These are phyloP conservation scores for Bicyclus anynana DNA, from an alignment of 1,140 invertebrate genomes.

Conservation along the genomic window DNA sequence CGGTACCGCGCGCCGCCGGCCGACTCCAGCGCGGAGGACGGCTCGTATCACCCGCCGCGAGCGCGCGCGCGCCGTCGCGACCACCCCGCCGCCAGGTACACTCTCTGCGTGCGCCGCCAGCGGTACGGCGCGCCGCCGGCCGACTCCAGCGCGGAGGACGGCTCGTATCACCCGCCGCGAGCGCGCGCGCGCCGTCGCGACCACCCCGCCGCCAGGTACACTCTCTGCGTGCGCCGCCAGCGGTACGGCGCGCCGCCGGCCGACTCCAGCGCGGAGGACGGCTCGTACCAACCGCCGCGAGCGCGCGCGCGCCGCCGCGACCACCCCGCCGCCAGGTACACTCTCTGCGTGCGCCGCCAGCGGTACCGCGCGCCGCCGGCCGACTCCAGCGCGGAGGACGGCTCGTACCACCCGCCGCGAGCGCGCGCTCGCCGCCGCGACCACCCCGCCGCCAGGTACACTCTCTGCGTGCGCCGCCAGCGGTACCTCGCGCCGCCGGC, in stretches of 20 bases:
- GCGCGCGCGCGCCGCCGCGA: not conserved
- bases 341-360: too few relatives aligned
- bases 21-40: conserved; percentile 36
- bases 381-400: too few relatives aligned
- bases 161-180: conserved; percentile 29
- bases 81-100: conserved; percentile 11
- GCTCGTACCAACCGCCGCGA: too few relatives aligned
- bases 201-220: conserved; percentile 11
- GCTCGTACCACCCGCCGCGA: not conserved
- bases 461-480: too few relatives aligned
- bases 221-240: conserved; percentile 79
- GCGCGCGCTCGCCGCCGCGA: not conserved
- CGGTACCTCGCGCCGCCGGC: too few relatives aligned
- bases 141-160: conserved; percentile 53
- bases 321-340: too few relatives aligned
- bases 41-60: conserved; percentile 29
- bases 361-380: too few relatives aligned
- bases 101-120: too few relatives aligned
- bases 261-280: too few relatives aligned
- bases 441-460: not conserved
- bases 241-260: too few relatives aligned
- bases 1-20: too few relatives aligned
- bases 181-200: conserved; percentile 34
- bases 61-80: conserved; percentile 34
- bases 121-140: conserved; percentile 27